phyloP scores from a whole-genome alignment of 2,797 vertebrate genomes.

The Etheostoma nigrum region DNA sequence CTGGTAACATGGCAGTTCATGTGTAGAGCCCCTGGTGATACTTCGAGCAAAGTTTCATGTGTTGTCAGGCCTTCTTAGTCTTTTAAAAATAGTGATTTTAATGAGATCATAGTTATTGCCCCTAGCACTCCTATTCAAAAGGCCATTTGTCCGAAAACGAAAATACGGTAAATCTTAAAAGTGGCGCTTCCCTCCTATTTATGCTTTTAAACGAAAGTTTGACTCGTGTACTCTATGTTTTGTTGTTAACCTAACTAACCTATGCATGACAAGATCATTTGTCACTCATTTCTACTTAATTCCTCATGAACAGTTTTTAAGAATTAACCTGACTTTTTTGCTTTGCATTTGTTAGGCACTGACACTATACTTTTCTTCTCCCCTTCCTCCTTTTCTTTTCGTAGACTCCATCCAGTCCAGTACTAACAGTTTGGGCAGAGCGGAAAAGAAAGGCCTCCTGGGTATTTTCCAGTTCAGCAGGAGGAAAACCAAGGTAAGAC shows the following conservation, averaged over 20 bases:
- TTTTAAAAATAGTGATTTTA: no score
- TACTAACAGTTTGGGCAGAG: slow-evolving; percentile 80
- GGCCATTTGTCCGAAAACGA: no score
- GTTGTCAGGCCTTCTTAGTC: no score
- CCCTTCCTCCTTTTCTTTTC: slow-evolving; percentile 19
- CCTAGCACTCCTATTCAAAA: no score
- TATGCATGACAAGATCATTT: slow-evolving; percentile 17
- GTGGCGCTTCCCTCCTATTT: no score
- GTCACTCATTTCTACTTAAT: neutral
- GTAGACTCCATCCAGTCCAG: slow-evolving; percentile 86
- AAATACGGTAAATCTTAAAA: no score
- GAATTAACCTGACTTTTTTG: neutral
- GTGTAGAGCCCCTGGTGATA: no score
- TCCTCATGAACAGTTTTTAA: neutral
- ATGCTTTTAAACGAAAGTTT: no score
- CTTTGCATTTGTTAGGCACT: slow-evolving; percentile 5
- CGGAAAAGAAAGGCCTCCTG: slow-evolving; percentile 91
- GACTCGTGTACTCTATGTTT: neutral
- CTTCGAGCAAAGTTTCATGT: no score
- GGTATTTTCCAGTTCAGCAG: slow-evolving; percentile 90
- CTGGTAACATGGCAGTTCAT: no score
- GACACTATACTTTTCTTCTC: neutral
- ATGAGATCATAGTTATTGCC: no score
- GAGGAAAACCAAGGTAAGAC: slow-evolving; percentile 89
- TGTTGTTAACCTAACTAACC: slow-evolving; percentile 19